These are phyloP conservation scores for Hiodon tergisus DNA, from an alignment of 2,113 vertebrate species.

Conservation along the genomic window DNA sequence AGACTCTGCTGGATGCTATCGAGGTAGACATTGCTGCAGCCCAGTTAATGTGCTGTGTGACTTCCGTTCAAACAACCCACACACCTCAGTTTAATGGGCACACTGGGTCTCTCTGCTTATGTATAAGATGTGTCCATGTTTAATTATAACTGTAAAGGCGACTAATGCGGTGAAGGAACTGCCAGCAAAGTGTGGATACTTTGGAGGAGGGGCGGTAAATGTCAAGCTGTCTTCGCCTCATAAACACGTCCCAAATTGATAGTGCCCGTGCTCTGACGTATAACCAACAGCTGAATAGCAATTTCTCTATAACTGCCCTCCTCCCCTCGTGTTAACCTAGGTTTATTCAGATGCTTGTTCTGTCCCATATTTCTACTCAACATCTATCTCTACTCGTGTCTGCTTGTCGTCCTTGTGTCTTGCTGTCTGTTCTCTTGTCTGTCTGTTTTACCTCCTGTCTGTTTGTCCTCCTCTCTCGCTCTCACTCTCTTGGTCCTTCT, in stretches of 20 bases:
- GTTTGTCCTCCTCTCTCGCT: no score
- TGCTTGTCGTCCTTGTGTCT: no score
- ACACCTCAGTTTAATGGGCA: neutral
- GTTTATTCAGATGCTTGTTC: no score
- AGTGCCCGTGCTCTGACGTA: neutral
- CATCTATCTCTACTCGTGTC: no score
- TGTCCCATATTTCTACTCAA: no score
- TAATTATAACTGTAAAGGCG: conserved; percentile 3
- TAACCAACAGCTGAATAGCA: neutral
- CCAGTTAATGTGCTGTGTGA: neutral
- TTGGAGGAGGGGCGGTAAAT: neutral
- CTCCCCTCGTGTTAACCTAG: no score
- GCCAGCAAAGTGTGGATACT: neutral
- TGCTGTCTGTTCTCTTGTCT: no score
- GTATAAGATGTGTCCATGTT: neutral
- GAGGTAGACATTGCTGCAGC: neutral
- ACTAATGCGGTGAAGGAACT: neutral
- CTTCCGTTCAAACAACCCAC: conserved; percentile 8
- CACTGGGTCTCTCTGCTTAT: neutral
- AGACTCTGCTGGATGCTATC: conserved; percentile 12
- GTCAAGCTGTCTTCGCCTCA: neutral
- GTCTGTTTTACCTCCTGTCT: no score
- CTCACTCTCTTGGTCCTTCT: no score
- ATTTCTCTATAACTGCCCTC: neutral
- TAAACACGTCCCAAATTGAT: neutral